Evolutionary conservation across 2,113 vertebrate genomes (phyloP), one percentile per base, ranked within the genome.

Genomic region (Pteropus alecto): DNA sequence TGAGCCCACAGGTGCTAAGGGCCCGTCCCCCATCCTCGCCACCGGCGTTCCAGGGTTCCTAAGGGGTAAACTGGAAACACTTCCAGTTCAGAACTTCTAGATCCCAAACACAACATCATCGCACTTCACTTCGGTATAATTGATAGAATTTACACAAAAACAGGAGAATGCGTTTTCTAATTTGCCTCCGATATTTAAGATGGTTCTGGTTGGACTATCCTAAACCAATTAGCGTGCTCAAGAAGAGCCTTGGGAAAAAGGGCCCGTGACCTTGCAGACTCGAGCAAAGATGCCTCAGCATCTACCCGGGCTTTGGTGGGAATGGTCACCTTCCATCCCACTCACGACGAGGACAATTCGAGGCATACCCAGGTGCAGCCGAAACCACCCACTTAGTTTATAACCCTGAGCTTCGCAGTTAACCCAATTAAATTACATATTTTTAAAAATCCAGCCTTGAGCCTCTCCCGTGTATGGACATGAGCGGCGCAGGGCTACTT

Each of bases 61-160:
- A 84, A 79, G 22, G 16, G 28, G n/a, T 90, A 24, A 87, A 51
- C 14, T 6, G 67, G 46, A 95, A 90, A 68, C 35, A 65, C 71
- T 94, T 87, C 63, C 71, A 90, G 73, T 71, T 90, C 67, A 78
- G 65, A n/a, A 71, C 22, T 43, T 70, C 58, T 65, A 22, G 41
- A 84, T 43, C 77, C 18, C 7, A 93, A 60, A 73, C 71, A 38
- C 18, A 38, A n/a, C 28, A 7, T 18, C 90, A 11, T 41, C 43
- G 79, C n/a, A 60, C 6, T 8, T 74, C 63, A 63, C 51, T 93
- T 90, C 41, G 15, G 61, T 38, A 87, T 68, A 63, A 63, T 43
- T 82, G 41, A 87, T 46, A 87, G 24, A 93, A 95, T 94, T 90
- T 60, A 67, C 14, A 90, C 28, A 90, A 48, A 95, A 93, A 51